Conservation (phyloP, 2,888 invertebrate genomes). For the Pediacus dermestoides region DNA sequence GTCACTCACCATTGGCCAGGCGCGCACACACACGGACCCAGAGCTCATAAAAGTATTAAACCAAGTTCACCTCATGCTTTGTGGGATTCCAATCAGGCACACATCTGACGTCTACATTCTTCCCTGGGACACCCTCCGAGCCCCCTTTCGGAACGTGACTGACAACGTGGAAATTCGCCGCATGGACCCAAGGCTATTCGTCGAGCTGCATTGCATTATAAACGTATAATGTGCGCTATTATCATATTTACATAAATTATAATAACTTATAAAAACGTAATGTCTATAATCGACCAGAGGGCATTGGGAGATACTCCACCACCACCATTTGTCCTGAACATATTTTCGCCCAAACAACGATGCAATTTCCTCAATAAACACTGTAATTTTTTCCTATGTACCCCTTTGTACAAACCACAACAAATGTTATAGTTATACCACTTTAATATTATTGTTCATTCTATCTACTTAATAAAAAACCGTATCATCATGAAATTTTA, state of each 20-base stretch:
- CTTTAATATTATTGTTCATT: no score
- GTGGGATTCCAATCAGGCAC: slow-evolving; percentile 44
- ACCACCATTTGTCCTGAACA: slow-evolving; percentile 1
- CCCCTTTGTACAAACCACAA: no score
- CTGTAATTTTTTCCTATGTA: no score
- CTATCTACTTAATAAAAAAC: no score
- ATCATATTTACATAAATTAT: slow-evolving; percentile 51
- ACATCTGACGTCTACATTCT: slow-evolving; percentile 43
- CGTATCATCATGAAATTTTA: no score
- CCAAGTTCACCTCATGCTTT: slow-evolving; percentile 38
- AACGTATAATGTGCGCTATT: slow-evolving; percentile 44
- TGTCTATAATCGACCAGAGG: slow-evolving; percentile 22
- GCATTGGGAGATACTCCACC: neutral
- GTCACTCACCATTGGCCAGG: slow-evolving; percentile 49
- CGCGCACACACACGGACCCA: slow-evolving; percentile 28
- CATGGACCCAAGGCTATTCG: slow-evolving; percentile 40
- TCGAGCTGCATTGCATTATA: slow-evolving; percentile 36
- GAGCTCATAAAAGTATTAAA: slow-evolving; percentile 43
- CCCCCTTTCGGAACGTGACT: slow-evolving; percentile 36
- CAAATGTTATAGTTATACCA: no score
- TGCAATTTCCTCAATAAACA: no score
- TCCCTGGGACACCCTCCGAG: slow-evolving; percentile 24
- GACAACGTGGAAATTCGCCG: slow-evolving; percentile 41
- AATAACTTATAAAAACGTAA: slow-evolving; percentile 41
- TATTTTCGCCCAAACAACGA: no score